Conservation (phyloP, 2,888 invertebrate genomes). For the Timema podura region DNA sequence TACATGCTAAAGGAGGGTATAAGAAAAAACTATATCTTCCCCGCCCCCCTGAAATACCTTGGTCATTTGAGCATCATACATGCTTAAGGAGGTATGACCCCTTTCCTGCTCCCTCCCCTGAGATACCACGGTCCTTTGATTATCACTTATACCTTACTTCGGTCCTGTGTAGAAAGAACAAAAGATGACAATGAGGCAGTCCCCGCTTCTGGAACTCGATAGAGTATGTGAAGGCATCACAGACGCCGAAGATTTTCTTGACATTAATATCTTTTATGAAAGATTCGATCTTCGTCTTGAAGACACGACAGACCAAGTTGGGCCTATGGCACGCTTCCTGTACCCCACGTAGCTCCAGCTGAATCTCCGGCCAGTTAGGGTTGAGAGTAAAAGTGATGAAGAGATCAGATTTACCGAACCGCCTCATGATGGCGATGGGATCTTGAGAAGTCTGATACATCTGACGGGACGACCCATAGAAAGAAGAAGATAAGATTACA, state of each 20-base stretch:
- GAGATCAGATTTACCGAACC: not conserved
- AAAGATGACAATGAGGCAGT: slow-evolving; percentile 35
- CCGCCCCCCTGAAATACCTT: no score
- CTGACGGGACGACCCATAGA: slow-evolving; percentile 19
- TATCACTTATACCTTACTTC: no score
- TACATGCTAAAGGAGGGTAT: no score
- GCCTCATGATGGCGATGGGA: slow-evolving; percentile 3
- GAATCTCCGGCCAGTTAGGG: slow-evolving; percentile 11
- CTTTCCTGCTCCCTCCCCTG: no score
- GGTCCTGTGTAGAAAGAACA: slow-evolving; percentile 34
- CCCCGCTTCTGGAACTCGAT: slow-evolving; percentile 41
- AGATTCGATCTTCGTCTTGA: no score
- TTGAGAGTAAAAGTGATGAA: slow-evolving; percentile 12
- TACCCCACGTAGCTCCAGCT: not conserved
- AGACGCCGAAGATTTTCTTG: slow-evolving; percentile 31
- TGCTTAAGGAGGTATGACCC: no score
- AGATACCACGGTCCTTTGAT: no score
- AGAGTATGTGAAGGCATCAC: slow-evolving; percentile 26
- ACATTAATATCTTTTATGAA: no score
- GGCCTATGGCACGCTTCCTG: not conserved
- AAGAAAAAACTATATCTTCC: no score
- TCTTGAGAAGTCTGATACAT: not conserved
- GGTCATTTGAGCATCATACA: no score
- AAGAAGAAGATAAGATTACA: not conserved
- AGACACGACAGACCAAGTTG: not conserved